Percentiles rank a stretch among this genome's conserved stretches.
These are phyloP conservation scores for Henicopernis longicauda DNA, from an alignment of 2,113 vertebrate species.

Conservation along the genomic window DNA sequence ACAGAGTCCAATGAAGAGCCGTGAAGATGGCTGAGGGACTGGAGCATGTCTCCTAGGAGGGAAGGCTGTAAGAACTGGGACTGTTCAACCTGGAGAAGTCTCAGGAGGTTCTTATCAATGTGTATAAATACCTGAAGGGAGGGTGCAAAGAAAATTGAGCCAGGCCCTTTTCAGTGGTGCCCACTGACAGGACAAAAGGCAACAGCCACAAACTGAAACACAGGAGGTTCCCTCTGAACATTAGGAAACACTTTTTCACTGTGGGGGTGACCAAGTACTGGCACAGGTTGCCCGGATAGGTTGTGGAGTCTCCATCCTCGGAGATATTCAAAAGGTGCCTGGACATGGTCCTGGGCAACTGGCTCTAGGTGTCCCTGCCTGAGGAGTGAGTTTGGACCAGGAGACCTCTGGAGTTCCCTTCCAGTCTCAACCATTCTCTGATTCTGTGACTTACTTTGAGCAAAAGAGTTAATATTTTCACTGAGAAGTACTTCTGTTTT, in stretches of 20 bases:
- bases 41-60: neutral
- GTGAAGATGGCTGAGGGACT: neutral
- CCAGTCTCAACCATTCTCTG: neutral
- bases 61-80: neutral
- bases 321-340: neutral
- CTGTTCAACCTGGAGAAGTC: neutral
- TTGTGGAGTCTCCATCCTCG: neutral
- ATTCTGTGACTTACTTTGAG: neutral
- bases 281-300: neutral
- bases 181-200: neutral
- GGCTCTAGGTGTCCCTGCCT: neutral
- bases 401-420: neutral
- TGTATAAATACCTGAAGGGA: neutral
- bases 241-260: neutral
- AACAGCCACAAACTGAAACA: neutral
- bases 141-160: neutral
- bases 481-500: neutral
- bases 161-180: neutral
- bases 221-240: neutral
- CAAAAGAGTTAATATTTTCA: neutral
- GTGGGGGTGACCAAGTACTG: neutral
- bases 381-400: neutral
- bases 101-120: neutral
- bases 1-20: neutral
- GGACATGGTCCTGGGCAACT: neutral